Base-by-base conservation (phyloP, 2,888 invertebrate species). In the Phortica magna region DNA sequence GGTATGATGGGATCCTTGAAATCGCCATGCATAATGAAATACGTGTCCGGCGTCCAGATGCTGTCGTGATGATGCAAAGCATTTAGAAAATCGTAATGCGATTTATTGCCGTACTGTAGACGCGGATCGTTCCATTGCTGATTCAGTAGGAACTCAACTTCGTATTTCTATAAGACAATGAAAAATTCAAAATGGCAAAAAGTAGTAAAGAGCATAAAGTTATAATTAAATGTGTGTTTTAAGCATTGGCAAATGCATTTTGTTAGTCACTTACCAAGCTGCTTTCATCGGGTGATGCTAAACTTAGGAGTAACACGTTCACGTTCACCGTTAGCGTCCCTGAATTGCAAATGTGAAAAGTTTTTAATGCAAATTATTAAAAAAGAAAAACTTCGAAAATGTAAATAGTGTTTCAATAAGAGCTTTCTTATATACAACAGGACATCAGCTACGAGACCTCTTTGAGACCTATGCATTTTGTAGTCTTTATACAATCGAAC, bases 11-110 rank as follows among this genome's bases (percentile, higher is more conserved):
- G 97, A 92, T 97, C 96, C 94, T 98, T 97, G 93, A 98, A 98
- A 93, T 98, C 98, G 81, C 98, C 98, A 93, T 98, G 98, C 96
- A 98, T 98, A 92, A 98, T 97, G 93, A 98, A 98, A 92, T 98
- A 98, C 77, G 97, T 98, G 93, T 98, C 98, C 80, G 98, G 98
- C 89, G 97, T 94, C 98, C 97, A 98, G 91, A 98, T 96, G 90
- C 96, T 95, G 91, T 96, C 95, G 94, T 97, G 96, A 92, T 98
- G 98, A 92, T 97, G 97, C 89, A 98, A 96, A 83, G 97, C 98
- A 93, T 98, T 98, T 88, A 98, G 94, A 93, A 95, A 97, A 90
- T 96, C 96, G 93, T 96, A 96, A 89, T 95, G 94, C 85, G 96
- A 96, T 92, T 96, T 96, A 93, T 97, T 97, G 89, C 96, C 96